phyloP scores from a whole-genome alignment of 1,140 invertebrate genomes.

The Drosophila gunungcola region DNA sequence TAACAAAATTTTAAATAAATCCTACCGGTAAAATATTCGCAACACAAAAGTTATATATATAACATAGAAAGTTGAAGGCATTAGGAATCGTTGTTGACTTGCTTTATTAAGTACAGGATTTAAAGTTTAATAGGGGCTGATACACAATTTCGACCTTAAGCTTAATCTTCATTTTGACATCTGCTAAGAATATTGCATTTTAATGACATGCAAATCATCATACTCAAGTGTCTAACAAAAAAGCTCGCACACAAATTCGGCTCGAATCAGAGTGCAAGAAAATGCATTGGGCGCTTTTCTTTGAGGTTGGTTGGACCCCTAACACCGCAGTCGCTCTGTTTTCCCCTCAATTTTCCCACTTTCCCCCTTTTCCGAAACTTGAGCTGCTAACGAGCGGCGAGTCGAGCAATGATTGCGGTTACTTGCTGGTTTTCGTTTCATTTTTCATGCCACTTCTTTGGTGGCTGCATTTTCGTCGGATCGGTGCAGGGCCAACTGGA shows the following conservation, averaged over 20 bases:
- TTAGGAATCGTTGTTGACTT: too few species aligned
- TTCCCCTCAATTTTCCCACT: not conserved
- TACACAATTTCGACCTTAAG: too few species aligned
- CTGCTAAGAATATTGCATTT: not conserved
- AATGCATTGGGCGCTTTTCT: conserved; percentile 30
- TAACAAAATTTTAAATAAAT: too few species aligned
- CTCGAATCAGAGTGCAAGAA: conserved; percentile 10
- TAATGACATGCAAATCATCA: not conserved
- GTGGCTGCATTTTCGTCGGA: not conserved
- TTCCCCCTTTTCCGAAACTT: conserved; percentile 2
- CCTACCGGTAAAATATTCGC: too few species aligned
- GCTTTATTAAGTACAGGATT: too few species aligned
- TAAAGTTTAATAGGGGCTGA: too few species aligned
- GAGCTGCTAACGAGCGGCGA: conserved; percentile 72
- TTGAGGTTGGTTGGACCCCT: conserved; percentile 11
- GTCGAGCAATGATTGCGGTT: conserved; percentile 78
- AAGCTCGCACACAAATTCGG: not conserved
- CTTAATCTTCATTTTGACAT: too few species aligned
- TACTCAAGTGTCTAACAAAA: not conserved
- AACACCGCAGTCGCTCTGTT: not conserved
- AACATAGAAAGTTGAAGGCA: too few species aligned
- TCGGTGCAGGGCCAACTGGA: not conserved
- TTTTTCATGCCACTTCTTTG: conserved; percentile 71
- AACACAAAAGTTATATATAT: too few species aligned
- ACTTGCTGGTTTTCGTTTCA: conserved; percentile 79